Evolutionary conservation across 2,888 invertebrate genomes (phyloP), one percentile per base, ranked within the genome.

Genomic region (Terebella lapidaria): DNA sequence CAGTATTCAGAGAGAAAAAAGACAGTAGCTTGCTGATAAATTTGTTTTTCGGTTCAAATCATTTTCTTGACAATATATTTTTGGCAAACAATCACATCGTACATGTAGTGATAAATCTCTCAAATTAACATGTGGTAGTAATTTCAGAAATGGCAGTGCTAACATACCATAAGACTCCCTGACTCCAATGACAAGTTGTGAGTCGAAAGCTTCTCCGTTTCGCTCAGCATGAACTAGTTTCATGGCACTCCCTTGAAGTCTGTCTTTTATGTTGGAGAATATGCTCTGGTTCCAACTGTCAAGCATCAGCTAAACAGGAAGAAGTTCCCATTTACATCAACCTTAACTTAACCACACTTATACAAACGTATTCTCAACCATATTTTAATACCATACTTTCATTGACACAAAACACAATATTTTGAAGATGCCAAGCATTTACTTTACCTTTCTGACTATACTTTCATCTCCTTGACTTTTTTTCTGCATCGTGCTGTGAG

Each of bases 201-300:
- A 92, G 83, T 99, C 97, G 82, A 97, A 96, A 2, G 94, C 92
- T 83, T 96, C 95, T 1, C 97, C 97, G 81, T 94, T 95, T 66
- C 99, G 86, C 81, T 99, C 99, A 1, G 94, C 90, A 78, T 94
- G 91, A 5, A 99, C 94, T 67, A 99, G 85, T 82, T 94, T 92
- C 94, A 99, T 96, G 1, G 97, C 97, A 70, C 95, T 94, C 67
- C 76, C 78, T 67, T 81, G 81, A 28, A 84, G 74, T 67, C 92
- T 86, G 76, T 92, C 89, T 80, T 95, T 95, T 68, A 99, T 95
- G 79, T 93, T 91, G 79, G 88, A 87, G 82, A 99, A 99, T 75
- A 99, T 97, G 78, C 91, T 92, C 78, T 91, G 89, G 83, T 97
- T 96, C 99, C 99, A 99, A 62, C 92, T 93, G 81, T 96, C 95